Evolutionary conservation across 2,888 invertebrate genomes (phyloP).

Genomic region (Drosophila neotestacea): DNA sequence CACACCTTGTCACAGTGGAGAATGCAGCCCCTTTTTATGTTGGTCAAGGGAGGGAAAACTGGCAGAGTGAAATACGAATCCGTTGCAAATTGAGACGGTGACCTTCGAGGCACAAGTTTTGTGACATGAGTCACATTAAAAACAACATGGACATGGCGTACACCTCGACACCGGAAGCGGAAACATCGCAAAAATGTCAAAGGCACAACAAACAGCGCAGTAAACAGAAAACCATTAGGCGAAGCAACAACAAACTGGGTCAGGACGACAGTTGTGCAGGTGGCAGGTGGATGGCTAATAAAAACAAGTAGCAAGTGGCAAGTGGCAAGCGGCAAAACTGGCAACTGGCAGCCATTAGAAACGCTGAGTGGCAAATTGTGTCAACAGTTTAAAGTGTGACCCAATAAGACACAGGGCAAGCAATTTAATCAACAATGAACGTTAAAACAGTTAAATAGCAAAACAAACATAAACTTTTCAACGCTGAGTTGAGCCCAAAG

Average conservation of each 20-base stretch:
- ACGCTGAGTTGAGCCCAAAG: neutral
- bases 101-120: slow-evolving; percentile 49
- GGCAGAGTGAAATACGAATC: slow-evolving; percentile 27
- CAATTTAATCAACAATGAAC: slow-evolving; percentile 68
- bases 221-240: slow-evolving; percentile 63
- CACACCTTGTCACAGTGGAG: slow-evolving; percentile 41
- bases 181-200: slow-evolving; percentile 74
- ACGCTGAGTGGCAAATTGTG: slow-evolving; percentile 64
- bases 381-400: slow-evolving; percentile 79
- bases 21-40: slow-evolving; percentile 45
- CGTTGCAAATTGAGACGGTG: slow-evolving; percentile 60
- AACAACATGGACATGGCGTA: slow-evolving; percentile 27
- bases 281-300: slow-evolving; percentile 20
- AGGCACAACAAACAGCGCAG: slow-evolving; percentile 63
- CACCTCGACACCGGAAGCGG: slow-evolving; percentile 72
- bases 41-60: neutral
- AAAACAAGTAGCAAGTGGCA: slow-evolving; percentile 20
- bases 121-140: slow-evolving; percentile 41
- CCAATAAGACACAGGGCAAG: slow-evolving; percentile 53
- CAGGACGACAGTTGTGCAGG: slow-evolving; percentile 17
- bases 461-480: slow-evolving; percentile 37
- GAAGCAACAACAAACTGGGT: slow-evolving; percentile 54
- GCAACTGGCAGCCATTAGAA: slow-evolving; percentile 44
- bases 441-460: slow-evolving; percentile 62
- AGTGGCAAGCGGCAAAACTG: slow-evolving; percentile 43